phyloP scores from a whole-genome alignment of 2,113 vertebrate species.

The Tenrec ecaudatus region DNA sequence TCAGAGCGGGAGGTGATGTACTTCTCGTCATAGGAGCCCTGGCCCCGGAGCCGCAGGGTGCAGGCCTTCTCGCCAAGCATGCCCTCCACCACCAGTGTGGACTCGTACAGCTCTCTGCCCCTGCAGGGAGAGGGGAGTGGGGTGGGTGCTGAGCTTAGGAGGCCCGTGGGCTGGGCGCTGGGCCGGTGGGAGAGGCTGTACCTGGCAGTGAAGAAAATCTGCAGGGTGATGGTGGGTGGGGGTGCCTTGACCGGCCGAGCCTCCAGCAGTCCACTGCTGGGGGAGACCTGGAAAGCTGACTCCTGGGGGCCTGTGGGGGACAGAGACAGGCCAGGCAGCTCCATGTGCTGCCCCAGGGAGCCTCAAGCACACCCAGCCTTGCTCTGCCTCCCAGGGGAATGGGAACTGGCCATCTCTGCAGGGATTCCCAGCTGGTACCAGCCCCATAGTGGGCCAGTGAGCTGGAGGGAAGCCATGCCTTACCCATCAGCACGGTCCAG shows the following conservation, averaged over 20 bases:
- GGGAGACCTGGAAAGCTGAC: conserved; percentile 88
- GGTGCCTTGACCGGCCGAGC: conserved; percentile 68
- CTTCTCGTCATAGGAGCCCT: conserved; percentile 87
- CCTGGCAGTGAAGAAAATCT: conserved; percentile 93
- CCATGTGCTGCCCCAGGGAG: fast-evolving
- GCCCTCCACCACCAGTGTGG: conserved; percentile 86
- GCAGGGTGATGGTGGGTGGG: conserved; percentile 82
- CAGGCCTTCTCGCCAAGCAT: conserved; percentile 89
- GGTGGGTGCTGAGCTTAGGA: neutral
- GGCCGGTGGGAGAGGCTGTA: conserved; percentile 69
- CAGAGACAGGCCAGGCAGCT: neutral
- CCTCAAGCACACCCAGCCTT: no score
- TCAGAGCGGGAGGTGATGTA: neutral
- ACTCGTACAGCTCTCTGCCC: conserved; percentile 84
- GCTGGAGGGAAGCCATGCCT: neutral
- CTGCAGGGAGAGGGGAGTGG: conserved; percentile 75
- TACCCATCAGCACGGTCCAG: conserved; percentile 91
- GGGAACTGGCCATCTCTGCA: neutral
- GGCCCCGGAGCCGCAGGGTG: conserved; percentile 87
- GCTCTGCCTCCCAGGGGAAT: neutral
- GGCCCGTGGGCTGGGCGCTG: neutral
- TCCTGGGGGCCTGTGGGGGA: conserved; percentile 78
- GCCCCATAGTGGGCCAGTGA: neutral
- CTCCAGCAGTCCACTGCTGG: conserved; percentile 87
- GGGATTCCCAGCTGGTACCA: neutral